Percentiles rank a stretch among this genome's conserved stretches.
phyloP scores from a whole-genome alignment of 1,140 invertebrate genomes.

The Leptopilina boulardi region DNA sequence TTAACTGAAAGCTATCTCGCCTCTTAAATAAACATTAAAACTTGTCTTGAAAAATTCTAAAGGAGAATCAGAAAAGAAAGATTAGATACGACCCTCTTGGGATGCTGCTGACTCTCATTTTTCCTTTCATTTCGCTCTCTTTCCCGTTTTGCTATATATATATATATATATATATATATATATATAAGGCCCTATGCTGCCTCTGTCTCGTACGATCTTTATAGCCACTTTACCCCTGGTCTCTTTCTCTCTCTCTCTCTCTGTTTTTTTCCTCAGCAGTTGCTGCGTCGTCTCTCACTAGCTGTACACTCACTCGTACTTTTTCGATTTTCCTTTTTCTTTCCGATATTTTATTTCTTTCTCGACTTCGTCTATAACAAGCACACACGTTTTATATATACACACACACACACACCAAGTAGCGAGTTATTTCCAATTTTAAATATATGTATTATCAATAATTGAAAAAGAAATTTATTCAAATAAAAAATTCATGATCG shows the following conservation, averaged over 20 bases:
- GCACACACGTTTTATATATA: not conserved
- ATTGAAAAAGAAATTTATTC: not conserved
- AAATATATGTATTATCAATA: not conserved
- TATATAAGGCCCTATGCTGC: constrained; percentile 5
- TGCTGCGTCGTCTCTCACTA: not conserved
- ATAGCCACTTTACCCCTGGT: constrained; percentile 29
- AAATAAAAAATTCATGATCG: not conserved
- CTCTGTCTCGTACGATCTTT: constrained; percentile 24
- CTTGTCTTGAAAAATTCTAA: constrained; percentile 14
- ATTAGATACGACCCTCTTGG: constrained; percentile 23
- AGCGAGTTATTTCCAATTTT: not conserved
- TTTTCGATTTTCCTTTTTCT: constrained; percentile 19
- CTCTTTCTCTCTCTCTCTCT: too few relatives aligned
- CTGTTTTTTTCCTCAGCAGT: not conserved
- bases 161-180: too few relatives aligned
- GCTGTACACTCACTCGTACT: not conserved
- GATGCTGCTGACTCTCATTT: constrained; percentile 30
- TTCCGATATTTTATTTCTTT: constrained; percentile 14
- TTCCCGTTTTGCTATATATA: too few relatives aligned
- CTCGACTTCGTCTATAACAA: constrained; percentile 24
- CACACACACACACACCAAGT: not conserved
- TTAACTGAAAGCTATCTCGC: not conserved
- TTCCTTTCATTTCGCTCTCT: constrained; percentile 28
- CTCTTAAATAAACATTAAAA: constrained; percentile 19
- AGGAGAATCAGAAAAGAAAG: constrained; percentile 9